A percentile compares a stretch with the other conserved stretches of the same genome.
Evolutionary conservation across 2,888 invertebrate genomes (phyloP).

Genomic region (Drosophila picticornis): DNA sequence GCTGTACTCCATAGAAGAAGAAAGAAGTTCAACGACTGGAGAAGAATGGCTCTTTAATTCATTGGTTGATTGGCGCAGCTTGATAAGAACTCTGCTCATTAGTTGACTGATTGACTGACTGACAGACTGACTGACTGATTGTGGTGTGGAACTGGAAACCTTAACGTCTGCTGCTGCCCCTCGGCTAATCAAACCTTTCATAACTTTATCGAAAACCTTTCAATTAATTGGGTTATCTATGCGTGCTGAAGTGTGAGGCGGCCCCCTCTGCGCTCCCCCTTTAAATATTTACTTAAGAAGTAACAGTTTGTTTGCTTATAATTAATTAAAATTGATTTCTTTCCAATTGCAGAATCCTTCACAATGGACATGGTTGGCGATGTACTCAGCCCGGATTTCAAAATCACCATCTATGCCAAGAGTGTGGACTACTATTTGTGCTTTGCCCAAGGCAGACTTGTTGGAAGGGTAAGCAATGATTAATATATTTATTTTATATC

Average conservation of each 20-base stretch:
- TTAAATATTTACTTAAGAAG: conserved; percentile 56
- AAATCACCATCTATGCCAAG: conserved; percentile 82
- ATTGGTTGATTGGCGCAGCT: conserved; percentile 53
- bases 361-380: conserved; percentile 82
- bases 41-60: conserved; percentile 16
- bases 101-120: conserved; percentile 39
- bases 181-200: conserved; percentile 72
- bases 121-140: conserved; percentile 10
- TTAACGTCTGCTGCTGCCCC: conserved; percentile 3
- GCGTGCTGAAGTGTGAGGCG: conserved; percentile 50
- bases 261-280: background rate
- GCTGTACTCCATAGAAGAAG: background rate
- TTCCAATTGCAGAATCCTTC: conserved; percentile 76
- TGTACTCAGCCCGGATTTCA: conserved; percentile 77
- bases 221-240: conserved; percentile 79
- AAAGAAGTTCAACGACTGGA: conserved; percentile 58
- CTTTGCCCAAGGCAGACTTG: conserved; percentile 81
- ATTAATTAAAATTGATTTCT: conserved; percentile 66
- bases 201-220: conserved; percentile 77
- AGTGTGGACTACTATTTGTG: conserved; percentile 82
- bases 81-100: conserved; percentile 43
- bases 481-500: background rate
- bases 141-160: background rate
- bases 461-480: conserved; percentile 81
- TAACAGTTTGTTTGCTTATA: conserved; percentile 59